Base-by-base conservation (phyloP, 2,888 invertebrate species). In the Pollenia labialis region DNA sequence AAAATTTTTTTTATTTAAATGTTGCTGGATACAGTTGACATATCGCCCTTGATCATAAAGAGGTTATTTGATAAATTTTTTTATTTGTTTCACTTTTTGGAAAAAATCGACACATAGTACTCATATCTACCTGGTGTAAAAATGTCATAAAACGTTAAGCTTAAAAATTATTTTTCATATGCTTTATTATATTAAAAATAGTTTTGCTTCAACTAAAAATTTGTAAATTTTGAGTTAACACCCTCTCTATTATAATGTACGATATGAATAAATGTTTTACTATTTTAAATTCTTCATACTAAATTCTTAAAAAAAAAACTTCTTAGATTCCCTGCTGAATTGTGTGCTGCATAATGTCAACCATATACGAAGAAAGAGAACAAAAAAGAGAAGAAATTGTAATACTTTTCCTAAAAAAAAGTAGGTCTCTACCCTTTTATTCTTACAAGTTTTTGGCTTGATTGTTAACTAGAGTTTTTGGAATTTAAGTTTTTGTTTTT, bases 401-500 rank as follows among this genome's bases (percentile, higher is more conserved):
- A 40, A 58, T 12, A 7, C 58, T 40, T 66, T 66, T 56, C 10
- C 4, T 6, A 32, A 32, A 32, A 32, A 81, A 82, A 86, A 54
- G 75, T 83, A 86, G 86, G 83, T 80, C 75, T 80, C 66, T 64
- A 46, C 64, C 52, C 62, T 60, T 69, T 69, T 62, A 79, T 58
- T 75, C 46, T 64, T 48, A 68, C 48, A 76, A 74, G 56, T 62
- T 84, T 72, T 66, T 87, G 66, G 60, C 60, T 84, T 87, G 76
- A 77, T 87, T 81, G 60, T 83, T 75, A 72, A 80, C 64, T 66
- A 66, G 64, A 76, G 60, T 72, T 84, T 82, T 71, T 83, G 48
- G 72, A 77, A 72, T 66, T 72, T 48, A 52, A 71, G 69, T 56
- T 50, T 46, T 76, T 71, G 40, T 76, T 11, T 50, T 64, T 56